Evolutionary conservation across 1,140 invertebrate genomes (phyloP), one percentile per base, ranked within the genome.

Genomic region (Stegodyphus dumicola): DNA sequence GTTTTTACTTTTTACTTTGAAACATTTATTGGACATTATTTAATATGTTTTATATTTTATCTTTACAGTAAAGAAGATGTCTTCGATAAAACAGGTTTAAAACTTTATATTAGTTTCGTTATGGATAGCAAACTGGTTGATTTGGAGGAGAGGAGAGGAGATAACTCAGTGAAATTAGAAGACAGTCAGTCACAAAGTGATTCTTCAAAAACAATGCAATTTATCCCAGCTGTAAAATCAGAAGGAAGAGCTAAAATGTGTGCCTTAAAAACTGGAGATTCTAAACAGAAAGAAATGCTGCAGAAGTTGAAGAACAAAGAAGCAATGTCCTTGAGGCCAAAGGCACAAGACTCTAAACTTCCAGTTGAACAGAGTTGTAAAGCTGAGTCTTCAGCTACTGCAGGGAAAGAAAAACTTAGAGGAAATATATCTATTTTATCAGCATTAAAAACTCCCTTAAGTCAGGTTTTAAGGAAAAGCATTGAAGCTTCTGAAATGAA

Each of bases 161-260:
- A 33, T 33, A 33, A 33, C 3, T 33, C 33, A 33, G 33, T 33
- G 33, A 33, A 33, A 33, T 33, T 33, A 33, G 33, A 33, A 33
- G 33, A 33, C 33, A 33, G 33, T 33, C 33, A 33, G 33, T 33
- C 33, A 33, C 33, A 33, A 33, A 33, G 33, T 51, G 48, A 75
- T 75, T 77, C 76, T 9, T 60, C 65, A 13, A 85, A 85, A 70
- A 76, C 77, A 9, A 85, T 74, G 6, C 76, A 17, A 13, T 85
- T 69, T 33, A 76, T 85, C 10, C 74, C 81, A 49, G 65, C 76
- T 6, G 5, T 85, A 13, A 49, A 67, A 56, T 6, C 65, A 53
- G 86, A 87, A 51, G 79, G 78, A 10, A 81, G 86, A 51, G 86
- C 86, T n/a, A 87, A 87, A 65, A 87, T 87, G 86, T 79, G 65